Base-by-base conservation (phyloP, 2,888 invertebrate genomes). In the Himalopsyche kuldschensis region DNA sequence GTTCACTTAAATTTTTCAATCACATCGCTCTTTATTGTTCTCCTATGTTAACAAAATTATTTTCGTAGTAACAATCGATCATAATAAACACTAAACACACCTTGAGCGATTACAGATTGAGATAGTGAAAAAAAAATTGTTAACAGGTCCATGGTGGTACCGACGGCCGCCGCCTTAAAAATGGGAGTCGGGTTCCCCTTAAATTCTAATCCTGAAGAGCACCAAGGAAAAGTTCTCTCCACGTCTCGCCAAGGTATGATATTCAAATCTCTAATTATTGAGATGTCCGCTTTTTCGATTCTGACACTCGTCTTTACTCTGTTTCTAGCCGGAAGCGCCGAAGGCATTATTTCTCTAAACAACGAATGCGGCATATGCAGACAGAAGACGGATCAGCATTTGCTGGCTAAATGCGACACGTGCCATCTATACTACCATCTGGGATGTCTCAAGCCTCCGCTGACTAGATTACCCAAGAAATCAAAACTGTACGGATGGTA, bases 401-500 rank as follows among this genome's bases (percentile, higher is more conserved):
- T 98, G 85, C 92, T 99, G 89, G 98, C 97, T 17, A 96, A 97
- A 88, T 99, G 99, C 91, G 99, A 99, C 90, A 97, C 97, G 2
- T 99, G 99, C 89, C 95, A 95, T 87, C 93, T 96, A 84, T 96
- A 96, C 91, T 99, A 98, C 91, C 99, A 99, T 91, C 91, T 99
- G 87, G 96, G 96, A 86, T 99, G 99, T 90, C 92, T 99, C 85
- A 97, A 97, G 89, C 99, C 99, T 80, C 99, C 99, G 5, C 92
- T 99, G 79, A 95, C 96, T 20, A 94, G 98, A 47, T 96, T 98
- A 93, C 99, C 99, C 0, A 98, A 98, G 91, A 98, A 98, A 91
- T 97, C 97, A 81, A 97, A 98, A 90, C 93, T 96, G 0, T 97
- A 97, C 90, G 98, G 98, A 87, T 99, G 98, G 98, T 94, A 87